Evolutionary conservation across 2,797 vertebrate genomes (phyloP), one percentile per base, ranked within the genome.

Genomic region (Mallotus villosus): DNA sequence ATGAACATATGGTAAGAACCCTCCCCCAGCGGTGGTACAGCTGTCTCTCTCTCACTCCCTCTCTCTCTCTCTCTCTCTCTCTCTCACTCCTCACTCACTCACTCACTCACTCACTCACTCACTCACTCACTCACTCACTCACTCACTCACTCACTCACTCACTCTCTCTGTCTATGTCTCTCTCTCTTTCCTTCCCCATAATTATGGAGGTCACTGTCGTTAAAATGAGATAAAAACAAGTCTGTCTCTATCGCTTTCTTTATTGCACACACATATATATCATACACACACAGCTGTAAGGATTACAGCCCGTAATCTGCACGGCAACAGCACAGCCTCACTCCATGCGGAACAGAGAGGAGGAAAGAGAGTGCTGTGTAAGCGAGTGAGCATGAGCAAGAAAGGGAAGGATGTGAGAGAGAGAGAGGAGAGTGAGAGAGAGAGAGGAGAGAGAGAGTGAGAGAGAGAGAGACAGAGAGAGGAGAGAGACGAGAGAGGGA

Each of bases 271-370:
- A 84, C 77, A 72, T 59, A 60, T n/a, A 4, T 4, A 61, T 29
- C 60, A 70, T 74, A 72, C 9, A 8, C 25, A 11, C 49, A 32
- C 73, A 37, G 58, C 85, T n/a, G 83, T 82, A 72, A 86, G 87
- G 93, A 94, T 94, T 94, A 92, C 77, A 80, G 87, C 76, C 68
- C 81, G 82, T 94, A 93, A 94, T 95, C 93, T 94, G 91, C 93
- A 91, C 85, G 29, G 93, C 91, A 94, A 92, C 91, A 90, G 82
- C 86, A 72, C 77, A 51, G 51, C 51, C 41, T 55, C 70, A 70
- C 81, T 1, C 1, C 69, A 78, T 70, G 73, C 80, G 7, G 81
- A 84, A 73, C 65, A 29, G 65, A 64, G 37, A 58, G 49, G 53
- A 59, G 69, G 68, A 24, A 34, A 46, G 53, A 41, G 46, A 74